Evolutionary conservation across 2,113 vertebrate genomes (phyloP), one percentile per base, ranked within the genome.

Genomic region (Melanerpes formicivorus): DNA sequence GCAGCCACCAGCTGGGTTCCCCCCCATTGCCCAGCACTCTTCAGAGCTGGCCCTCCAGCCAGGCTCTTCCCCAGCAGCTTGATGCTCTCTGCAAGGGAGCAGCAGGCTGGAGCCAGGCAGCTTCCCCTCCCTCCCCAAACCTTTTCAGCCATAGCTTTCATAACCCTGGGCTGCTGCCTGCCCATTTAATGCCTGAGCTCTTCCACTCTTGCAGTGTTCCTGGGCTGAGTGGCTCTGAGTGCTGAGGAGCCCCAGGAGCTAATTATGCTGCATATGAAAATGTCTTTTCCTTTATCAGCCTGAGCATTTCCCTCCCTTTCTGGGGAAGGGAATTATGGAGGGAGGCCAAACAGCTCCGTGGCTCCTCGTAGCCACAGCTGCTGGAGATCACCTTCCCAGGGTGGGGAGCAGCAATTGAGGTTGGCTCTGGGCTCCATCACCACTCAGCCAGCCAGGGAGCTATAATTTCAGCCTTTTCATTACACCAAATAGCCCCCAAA

Each of bases 401-500:
- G 22, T 62, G 73, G 63, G 71, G 90, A 93, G 85, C 91, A 92
- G 90, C 93, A 94, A 96, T 95, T 95, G 93, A 95, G 84, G 76
- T n/a, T 65, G 71, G 65, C 83, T 85, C 70, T 76, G 93, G 91
- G 83, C 82, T 95, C 74, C 93, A 76, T 88, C 93, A 82, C 82
- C 87, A 78, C 90, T 96, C 93, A 95, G 86, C 58, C 84, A 54
- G 42, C 93, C 94, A 96, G 79, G 93, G 82, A 95, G 96, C 88
- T 60, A 93, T 90, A 95, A 95, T 97, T 96, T 95, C 84, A 75
- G 80, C 63, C 81, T 93, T 93, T 96, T 94, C 93, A 95, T 97
- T 93, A 94, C 16, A 92, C 94, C 81, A 95, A 91, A 96, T 77
- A 93, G 95, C 86, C 92, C 94, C 73, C 69, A 32, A 84, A 96